phyloP scores from a whole-genome alignment of 2,797 vertebrate genomes.

The Pipistrellus pygmaeus region DNA sequence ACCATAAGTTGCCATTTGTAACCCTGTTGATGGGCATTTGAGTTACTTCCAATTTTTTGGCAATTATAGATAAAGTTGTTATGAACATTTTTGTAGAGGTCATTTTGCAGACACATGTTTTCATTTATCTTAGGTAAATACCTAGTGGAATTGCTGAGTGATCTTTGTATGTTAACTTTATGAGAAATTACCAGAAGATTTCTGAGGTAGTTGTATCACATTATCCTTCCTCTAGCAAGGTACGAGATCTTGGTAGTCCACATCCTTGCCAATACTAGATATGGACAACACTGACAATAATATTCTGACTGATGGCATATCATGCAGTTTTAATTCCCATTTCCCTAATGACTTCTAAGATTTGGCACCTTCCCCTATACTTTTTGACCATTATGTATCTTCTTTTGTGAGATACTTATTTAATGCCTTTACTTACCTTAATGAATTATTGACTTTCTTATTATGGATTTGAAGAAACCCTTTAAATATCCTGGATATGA shows the following conservation, averaged over 20 bases:
- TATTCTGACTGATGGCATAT: background rate
- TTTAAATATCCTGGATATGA: background rate
- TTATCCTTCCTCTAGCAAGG: background rate
- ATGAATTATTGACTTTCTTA: background rate
- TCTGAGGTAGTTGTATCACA: background rate
- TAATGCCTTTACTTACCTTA: background rate
- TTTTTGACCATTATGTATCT: background rate
- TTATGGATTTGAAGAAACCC: background rate
- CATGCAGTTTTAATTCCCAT: background rate
- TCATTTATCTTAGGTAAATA: background rate
- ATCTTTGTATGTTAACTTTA: background rate
- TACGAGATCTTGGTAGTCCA: background rate
- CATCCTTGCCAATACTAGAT: background rate
- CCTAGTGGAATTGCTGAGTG: background rate
- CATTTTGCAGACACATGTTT: background rate
- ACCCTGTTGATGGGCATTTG: background rate
- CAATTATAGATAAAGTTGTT: background rate
- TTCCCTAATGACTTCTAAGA: background rate
- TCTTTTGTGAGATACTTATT: background rate
- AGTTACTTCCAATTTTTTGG: background rate
- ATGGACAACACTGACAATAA: background rate
- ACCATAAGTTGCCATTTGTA: background rate
- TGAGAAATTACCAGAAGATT: background rate
- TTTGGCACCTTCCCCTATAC: background rate
- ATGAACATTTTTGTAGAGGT: background rate